Evolutionary conservation across 37 sponge, comb jelly and placozoan species (phyloP).

Genomic region (Tethya wilhelma): DNA sequence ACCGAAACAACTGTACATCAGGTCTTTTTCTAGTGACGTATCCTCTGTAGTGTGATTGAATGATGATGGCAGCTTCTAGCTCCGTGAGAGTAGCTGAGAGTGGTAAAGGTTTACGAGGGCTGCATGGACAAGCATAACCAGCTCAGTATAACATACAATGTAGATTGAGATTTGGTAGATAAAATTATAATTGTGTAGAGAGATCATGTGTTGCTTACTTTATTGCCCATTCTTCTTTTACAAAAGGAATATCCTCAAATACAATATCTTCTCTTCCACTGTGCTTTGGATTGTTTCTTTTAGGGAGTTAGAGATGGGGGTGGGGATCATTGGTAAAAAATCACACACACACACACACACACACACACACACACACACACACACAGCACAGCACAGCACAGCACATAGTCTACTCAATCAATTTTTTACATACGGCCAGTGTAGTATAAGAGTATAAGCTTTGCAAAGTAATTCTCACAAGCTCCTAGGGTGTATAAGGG

Average conservation of each 20-base stretch:
- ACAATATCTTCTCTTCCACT: slow-evolving; percentile 35
- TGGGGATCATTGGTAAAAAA: background rate
- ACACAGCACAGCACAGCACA: background rate
- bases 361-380: too few relatives aligned
- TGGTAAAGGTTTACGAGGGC: slow-evolving; percentile 87
- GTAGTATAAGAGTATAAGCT: too few relatives aligned
- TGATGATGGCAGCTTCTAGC: slow-evolving; percentile 80
- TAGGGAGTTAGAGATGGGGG: background rate
- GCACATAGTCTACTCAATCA: background rate
- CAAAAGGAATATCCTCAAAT: slow-evolving; percentile 79
- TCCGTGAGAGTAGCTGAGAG: slow-evolving; percentile 87
- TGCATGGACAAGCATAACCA: slow-evolving; percentile 13
- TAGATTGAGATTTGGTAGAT: background rate
- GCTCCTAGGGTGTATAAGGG: too few relatives aligned
- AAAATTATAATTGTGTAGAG: background rate
- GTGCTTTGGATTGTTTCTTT: slow-evolving; percentile 65
- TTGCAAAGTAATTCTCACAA: too few relatives aligned
- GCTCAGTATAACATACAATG: background rate
- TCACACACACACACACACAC: slow-evolving; percentile 3
- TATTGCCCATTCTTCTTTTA: slow-evolving; percentile 66
- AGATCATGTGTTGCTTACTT: slow-evolving; percentile 71
- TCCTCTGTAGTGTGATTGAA: slow-evolving; percentile 83
- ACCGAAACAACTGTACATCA: slow-evolving; percentile 22
- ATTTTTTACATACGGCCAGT: too few relatives aligned
- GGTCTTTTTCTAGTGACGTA: slow-evolving; percentile 27